Evolutionary conservation across 2,113 vertebrate species (phyloP).

Genomic region (Eonycteris spelaea): DNA sequence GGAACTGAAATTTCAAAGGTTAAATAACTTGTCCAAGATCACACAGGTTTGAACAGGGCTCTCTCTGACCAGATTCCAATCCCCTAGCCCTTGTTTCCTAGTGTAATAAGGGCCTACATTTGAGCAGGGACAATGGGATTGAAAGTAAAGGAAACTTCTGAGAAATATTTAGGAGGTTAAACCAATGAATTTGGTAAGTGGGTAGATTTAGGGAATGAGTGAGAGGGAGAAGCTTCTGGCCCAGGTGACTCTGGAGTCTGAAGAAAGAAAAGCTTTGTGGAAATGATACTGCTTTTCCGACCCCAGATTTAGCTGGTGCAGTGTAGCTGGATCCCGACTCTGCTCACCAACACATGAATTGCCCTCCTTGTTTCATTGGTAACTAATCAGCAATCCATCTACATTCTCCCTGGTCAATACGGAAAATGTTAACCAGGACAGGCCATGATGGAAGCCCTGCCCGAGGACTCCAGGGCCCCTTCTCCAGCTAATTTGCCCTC

Average conservation of each 20-base stretch:
- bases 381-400: not conserved
- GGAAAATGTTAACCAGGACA: not conserved
- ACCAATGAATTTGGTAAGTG: not conserved
- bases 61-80: not conserved
- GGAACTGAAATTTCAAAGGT: not conserved
- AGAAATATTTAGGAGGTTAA: not conserved
- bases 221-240: not conserved
- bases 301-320: not conserved
- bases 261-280: not conserved
- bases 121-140: not conserved
- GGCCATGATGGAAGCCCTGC: not conserved
- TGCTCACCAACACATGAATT: too few species aligned
- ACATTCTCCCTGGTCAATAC: accelerated
- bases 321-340: not conserved
- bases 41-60: not conserved
- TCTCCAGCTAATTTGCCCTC: not conserved
- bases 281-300: not conserved
- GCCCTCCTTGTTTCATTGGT: not conserved
- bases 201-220: not conserved
- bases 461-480: not conserved
- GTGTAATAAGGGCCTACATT: not conserved
- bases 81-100: not conserved
- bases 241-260: not conserved
- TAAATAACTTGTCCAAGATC: not conserved
- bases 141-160: not conserved